Evolutionary conservation across 2,113 vertebrate genomes (phyloP).

Genomic region (Ctenodactylus gundi): DNA sequence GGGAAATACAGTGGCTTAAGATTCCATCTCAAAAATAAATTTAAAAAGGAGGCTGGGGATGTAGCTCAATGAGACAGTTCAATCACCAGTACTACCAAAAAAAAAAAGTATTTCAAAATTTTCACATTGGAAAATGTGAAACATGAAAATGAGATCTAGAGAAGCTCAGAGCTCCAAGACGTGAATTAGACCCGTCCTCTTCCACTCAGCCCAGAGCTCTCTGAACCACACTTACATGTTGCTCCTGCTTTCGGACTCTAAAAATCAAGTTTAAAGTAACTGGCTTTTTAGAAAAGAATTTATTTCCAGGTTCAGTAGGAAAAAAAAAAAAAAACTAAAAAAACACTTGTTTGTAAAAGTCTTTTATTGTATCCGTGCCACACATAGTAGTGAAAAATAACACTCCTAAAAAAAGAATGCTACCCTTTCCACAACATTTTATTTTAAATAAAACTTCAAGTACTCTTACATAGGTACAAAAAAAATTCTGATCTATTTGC

Average conservation of each 20-base stretch:
- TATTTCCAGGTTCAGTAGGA: constrained; percentile 49
- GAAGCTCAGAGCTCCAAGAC: not conserved
- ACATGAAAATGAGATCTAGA: not conserved
- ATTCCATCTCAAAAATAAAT: not conserved
- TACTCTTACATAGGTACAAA: constrained; percentile 99
- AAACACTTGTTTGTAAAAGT: constrained; percentile 97
- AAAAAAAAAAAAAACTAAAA: constrained; percentile 82
- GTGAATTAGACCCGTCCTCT: not conserved
- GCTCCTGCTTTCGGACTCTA: constrained; percentile 8
- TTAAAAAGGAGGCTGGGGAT: not conserved
- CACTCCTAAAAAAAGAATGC: constrained; percentile 99
- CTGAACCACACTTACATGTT: not conserved
- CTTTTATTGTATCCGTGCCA: constrained; percentile 99
- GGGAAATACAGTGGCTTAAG: not conserved
- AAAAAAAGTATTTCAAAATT: not conserved
- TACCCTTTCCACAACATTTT: constrained; percentile 99
- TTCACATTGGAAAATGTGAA: constrained; percentile 21
- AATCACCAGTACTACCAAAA: not conserved
- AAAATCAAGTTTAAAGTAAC: constrained; percentile 16
- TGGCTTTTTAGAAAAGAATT: not conserved
- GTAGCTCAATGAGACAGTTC: not conserved
- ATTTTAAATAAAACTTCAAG: constrained; percentile 99
- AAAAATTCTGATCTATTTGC: constrained; percentile 95
- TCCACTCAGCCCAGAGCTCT: not conserved
- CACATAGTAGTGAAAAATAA: constrained; percentile 99